phyloP scores from a whole-genome alignment of 2,113 vertebrate species.

The Gavia stellata region DNA sequence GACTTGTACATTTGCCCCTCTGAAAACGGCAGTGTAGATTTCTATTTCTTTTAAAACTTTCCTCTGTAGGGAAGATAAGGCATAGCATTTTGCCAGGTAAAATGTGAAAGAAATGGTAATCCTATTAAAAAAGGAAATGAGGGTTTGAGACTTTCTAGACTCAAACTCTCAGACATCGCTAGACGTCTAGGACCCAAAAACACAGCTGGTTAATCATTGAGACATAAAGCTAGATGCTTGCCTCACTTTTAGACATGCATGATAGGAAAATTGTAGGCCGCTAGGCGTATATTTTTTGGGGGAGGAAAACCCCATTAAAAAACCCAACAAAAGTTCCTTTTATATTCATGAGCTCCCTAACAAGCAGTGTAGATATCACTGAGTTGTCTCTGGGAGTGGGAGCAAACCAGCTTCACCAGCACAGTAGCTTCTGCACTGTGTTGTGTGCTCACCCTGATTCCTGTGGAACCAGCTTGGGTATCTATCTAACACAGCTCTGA shows the following conservation, averaged over 20 bases:
- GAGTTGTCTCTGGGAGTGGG: not conserved
- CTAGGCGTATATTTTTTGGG: not conserved
- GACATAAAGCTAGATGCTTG: not conserved
- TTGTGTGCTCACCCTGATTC: not conserved
- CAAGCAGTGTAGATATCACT: not conserved
- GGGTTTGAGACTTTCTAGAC: not conserved
- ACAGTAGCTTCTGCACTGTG: not conserved
- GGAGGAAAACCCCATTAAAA: accelerated
- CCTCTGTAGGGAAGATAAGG: not conserved
- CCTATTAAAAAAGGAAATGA: not conserved
- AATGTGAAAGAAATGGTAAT: not conserved
- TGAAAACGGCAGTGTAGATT: not conserved
- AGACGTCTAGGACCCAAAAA: not conserved
- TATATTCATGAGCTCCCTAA: not conserved
- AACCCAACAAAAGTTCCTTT: accelerated
- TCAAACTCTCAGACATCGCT: accelerated
- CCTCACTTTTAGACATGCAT: not conserved
- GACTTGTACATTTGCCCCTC: not conserved
- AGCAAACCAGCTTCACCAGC: not conserved
- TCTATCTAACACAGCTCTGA: not conserved
- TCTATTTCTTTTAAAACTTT: not conserved
- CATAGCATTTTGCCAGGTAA: not conserved
- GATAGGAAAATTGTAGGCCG: not conserved
- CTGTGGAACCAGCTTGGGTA: not conserved
- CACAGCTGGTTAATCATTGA: not conserved